Conservation (phyloP, 2,797 vertebrate genomes). For the Streptopelia turtur region DNA sequence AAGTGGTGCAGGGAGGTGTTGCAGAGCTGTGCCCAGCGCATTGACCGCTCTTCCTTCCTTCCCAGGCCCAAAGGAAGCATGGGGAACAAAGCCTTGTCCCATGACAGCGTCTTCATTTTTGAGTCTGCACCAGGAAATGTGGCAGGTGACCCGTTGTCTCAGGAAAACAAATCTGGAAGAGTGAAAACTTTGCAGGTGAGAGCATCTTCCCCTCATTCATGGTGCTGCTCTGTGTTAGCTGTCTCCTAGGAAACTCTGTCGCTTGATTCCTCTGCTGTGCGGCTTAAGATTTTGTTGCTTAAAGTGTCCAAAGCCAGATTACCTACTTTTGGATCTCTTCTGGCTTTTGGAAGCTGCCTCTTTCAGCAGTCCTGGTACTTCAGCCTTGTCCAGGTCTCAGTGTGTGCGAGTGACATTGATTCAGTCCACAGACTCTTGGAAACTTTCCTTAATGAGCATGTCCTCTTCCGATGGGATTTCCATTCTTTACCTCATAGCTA, state of each 20-base stretch:
- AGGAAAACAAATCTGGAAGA: constrained; percentile 84
- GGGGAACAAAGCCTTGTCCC: constrained; percentile 88
- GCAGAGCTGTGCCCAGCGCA: not conserved
- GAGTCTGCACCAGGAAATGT: constrained; percentile 77
- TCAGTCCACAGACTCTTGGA: not conserved
- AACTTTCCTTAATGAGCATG: not conserved
- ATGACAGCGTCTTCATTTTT: constrained; percentile 89
- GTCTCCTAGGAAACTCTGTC: not conserved
- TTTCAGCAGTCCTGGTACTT: not conserved
- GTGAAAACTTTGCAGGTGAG: constrained; percentile 88
- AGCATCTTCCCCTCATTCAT: not conserved
- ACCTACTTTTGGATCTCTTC: not conserved
- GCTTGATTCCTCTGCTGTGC: not conserved
- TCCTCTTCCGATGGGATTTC: not conserved
- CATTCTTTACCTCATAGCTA: not conserved
- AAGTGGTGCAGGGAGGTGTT: not conserved
- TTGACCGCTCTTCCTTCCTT: constrained; percentile 38
- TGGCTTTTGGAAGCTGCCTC: not conserved
- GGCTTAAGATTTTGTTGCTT: not conserved
- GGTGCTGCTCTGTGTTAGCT: not conserved
- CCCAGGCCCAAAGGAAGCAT: constrained; percentile 84
- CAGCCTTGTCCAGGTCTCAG: not conserved
- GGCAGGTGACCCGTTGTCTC: constrained; percentile 72
- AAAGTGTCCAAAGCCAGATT: not conserved
- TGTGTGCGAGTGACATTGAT: not conserved